These are phyloP conservation scores for Tangara arthus DNA, from an alignment of 2,797 vertebrate genomes.

Conservation along the genomic window DNA sequence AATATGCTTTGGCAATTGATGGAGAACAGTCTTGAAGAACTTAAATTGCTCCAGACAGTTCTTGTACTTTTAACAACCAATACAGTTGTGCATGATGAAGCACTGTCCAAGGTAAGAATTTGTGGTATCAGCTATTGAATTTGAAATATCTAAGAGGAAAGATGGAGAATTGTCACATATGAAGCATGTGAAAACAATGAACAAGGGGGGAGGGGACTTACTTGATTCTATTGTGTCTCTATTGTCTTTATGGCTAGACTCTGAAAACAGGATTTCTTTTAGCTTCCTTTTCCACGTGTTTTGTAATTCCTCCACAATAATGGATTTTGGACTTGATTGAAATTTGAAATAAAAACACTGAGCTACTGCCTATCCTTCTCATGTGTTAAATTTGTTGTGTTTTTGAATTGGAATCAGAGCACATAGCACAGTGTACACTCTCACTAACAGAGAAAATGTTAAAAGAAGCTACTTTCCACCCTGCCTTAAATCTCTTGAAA, in stretches of 20 bases:
- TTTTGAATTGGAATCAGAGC: not conserved
- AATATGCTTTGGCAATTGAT: conserved; percentile 99
- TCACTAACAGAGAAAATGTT: not conserved
- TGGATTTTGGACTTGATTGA: not conserved
- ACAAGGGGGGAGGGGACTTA: not conserved
- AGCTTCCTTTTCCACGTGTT: not conserved
- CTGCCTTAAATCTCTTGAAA: not conserved
- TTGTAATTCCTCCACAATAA: not conserved
- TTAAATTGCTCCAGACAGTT: conserved; percentile 96
- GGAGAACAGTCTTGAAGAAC: conserved; percentile 97
- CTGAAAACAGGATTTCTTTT: not conserved
- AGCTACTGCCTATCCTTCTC: not conserved
- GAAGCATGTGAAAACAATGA: not conserved
- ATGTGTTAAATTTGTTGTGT: not conserved
- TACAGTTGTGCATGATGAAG: conserved; percentile 93
- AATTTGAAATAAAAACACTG: not conserved
- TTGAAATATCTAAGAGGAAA: not conserved
- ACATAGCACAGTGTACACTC: not conserved
- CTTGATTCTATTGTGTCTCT: not conserved
- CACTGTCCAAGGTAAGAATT: conserved; percentile 81
- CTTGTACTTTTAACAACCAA: conserved; percentile 97
- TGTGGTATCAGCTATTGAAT: not conserved
- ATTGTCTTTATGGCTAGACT: not conserved
- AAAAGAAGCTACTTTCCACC: not conserved
- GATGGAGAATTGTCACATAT: not conserved